phyloP scores from a whole-genome alignment of 2,797 vertebrate species.

The Coreius guichenoti region DNA sequence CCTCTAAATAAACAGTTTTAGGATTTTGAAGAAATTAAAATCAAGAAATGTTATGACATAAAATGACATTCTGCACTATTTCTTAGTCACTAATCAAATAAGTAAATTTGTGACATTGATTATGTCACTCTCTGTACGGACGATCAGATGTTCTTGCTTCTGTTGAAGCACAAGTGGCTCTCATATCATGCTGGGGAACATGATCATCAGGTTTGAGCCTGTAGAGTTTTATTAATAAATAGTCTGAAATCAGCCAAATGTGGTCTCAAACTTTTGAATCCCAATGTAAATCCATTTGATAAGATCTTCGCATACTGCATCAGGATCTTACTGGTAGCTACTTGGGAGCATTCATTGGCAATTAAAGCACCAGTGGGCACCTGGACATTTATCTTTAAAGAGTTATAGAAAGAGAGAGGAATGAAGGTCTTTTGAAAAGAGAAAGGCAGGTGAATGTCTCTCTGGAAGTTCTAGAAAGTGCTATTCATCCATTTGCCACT shows the following conservation, averaged over 20 bases:
- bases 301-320: not conserved
- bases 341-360: not conserved
- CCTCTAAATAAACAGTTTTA: not conserved
- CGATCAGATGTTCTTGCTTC: not conserved
- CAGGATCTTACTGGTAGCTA: not conserved
- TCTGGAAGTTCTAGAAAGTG: slow-evolving; percentile 8
- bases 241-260: not conserved
- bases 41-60: not conserved
- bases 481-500: slow-evolving; percentile 13
- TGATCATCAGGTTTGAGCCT: not conserved
- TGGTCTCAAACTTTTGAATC: not conserved
- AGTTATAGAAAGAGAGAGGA: not conserved
- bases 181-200: not conserved
- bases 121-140: not conserved
- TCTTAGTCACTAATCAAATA: not conserved
- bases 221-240: not conserved
- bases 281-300: not conserved
- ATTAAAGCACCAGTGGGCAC: not conserved
- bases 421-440: not conserved
- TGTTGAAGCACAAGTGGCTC: not conserved
- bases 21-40: not conserved
- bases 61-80: not conserved
- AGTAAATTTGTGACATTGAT: not conserved
- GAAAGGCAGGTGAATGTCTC: not conserved
- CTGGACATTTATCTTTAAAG: not conserved